phyloP scores from a whole-genome alignment of 2,888 invertebrate genomes.

The Dynastes grantii region DNA sequence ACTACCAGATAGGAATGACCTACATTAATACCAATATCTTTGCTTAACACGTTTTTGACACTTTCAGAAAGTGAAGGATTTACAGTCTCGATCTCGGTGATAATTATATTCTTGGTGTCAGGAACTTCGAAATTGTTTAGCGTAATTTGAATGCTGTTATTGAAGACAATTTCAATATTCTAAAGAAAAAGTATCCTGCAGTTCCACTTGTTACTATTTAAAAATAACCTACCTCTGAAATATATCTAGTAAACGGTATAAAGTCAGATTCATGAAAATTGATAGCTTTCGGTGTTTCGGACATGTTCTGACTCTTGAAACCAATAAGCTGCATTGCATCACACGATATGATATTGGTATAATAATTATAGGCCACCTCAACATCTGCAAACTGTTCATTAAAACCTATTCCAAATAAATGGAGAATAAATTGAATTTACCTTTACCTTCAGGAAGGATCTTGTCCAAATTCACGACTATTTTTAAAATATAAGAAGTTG shows the following conservation, averaged over 20 bases:
- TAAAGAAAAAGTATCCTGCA: conserved; percentile 56
- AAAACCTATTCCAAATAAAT: neutral
- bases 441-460: conserved; percentile 61
- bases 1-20: conserved; percentile 52
- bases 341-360: conserved; percentile 63
- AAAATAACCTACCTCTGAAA: conserved; percentile 49
- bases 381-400: conserved; percentile 57
- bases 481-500: conserved; percentile 78
- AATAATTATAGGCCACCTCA: conserved; percentile 63
- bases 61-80: conserved; percentile 59
- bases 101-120: conserved; percentile 60
- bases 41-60: conserved; percentile 62
- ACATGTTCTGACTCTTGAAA: conserved; percentile 60
- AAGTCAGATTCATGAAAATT: conserved; percentile 64
- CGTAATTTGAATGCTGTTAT: conserved; percentile 63
- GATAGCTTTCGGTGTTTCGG: conserved; percentile 59
- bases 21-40: conserved; percentile 63
- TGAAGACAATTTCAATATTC: conserved; percentile 65
- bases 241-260: conserved; percentile 58
- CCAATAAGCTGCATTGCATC: conserved; percentile 66
- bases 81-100: conserved; percentile 65
- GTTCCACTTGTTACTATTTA: neutral
- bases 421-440: conserved; percentile 36
- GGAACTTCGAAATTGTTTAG: conserved; percentile 63
- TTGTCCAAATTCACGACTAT: conserved; percentile 68